These are phyloP conservation scores for Alca torda DNA, from an alignment of 2,797 vertebrate genomes.

Conservation along the genomic window DNA sequence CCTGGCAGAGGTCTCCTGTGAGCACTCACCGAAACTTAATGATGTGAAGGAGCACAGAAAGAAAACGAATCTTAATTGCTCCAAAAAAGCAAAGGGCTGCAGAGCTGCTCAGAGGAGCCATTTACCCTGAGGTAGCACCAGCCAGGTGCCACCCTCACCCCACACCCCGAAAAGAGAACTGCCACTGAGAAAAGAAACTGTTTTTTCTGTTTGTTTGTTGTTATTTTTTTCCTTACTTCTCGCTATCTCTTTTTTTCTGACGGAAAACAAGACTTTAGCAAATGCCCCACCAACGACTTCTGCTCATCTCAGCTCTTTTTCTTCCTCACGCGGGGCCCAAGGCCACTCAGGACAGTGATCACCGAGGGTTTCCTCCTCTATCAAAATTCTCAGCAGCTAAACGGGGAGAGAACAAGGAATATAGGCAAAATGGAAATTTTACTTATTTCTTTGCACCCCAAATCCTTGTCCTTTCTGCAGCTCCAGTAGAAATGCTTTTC, in stretches of 20 bases:
- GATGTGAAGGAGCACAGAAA: background rate
- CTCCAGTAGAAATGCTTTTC: background rate
- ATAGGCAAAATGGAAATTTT: background rate
- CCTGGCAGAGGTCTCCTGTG: background rate
- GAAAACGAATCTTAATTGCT: background rate
- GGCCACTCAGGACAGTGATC: background rate
- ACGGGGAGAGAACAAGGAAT: background rate
- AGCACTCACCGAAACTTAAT: background rate
- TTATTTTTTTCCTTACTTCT: constrained; percentile 4
- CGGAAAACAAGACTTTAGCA: background rate
- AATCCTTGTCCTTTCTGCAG: background rate
- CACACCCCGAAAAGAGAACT: background rate
- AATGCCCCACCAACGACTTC: background rate
- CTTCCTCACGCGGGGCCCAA: background rate
- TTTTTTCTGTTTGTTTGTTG: too few species aligned
- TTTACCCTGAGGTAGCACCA: background rate
- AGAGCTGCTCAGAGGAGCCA: background rate
- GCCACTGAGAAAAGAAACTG: background rate
- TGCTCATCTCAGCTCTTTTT: constrained; percentile 20
- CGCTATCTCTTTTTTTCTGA: background rate
- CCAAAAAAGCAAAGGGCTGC: background rate
- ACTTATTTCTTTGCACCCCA: background rate
- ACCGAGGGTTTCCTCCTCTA: background rate
- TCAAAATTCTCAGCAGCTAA: background rate
- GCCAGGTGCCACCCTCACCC: background rate